phyloP scores from a whole-genome alignment of 2,113 vertebrate genomes.

The Poeciliopsis occidentalis region DNA sequence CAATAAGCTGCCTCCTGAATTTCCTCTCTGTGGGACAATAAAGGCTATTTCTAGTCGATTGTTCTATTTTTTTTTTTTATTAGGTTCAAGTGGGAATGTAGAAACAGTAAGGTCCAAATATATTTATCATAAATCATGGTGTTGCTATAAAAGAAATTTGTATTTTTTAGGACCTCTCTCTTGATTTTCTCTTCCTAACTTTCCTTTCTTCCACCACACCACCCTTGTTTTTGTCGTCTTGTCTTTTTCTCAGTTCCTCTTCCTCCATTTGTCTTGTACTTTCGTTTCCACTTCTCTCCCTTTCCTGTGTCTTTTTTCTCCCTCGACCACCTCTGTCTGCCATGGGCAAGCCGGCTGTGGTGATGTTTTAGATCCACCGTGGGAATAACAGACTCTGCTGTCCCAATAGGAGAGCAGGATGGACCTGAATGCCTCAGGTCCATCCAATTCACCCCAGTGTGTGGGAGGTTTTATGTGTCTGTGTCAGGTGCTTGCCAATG shows the following conservation, averaged over 20 bases:
- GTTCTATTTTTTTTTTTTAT: no score
- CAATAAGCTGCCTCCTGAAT: no score
- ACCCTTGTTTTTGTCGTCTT: constrained; percentile 42
- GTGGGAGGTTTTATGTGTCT: constrained; percentile 15
- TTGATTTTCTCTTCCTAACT: constrained; percentile 14
- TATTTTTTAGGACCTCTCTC: not conserved
- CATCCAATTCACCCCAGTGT: constrained; percentile 9
- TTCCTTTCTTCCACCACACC: constrained; percentile 23
- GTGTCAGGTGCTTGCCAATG: constrained; percentile 37
- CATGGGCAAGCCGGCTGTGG: constrained; percentile 38
- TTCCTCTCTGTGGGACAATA: no score
- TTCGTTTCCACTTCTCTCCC: constrained; percentile 34
- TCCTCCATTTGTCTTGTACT: constrained; percentile 31
- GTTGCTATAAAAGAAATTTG: not conserved
- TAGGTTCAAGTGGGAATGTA: not conserved
- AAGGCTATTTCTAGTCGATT: no score
- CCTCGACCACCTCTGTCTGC: constrained; percentile 27
- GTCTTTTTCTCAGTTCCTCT: constrained; percentile 36
- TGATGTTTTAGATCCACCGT: constrained; percentile 39
- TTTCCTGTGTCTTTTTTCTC: constrained; percentile 10
- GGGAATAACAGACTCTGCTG: constrained; percentile 17
- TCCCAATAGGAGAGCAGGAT: not conserved
- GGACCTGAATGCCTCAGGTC: constrained; percentile 43
- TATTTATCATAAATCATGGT: not conserved
- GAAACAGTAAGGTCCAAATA: not conserved